A percentile compares a stretch with the other conserved stretches of the same genome.
Evolutionary conservation across 2,888 invertebrate genomes (phyloP).

Genomic region (Tiliacea aurago): DNA sequence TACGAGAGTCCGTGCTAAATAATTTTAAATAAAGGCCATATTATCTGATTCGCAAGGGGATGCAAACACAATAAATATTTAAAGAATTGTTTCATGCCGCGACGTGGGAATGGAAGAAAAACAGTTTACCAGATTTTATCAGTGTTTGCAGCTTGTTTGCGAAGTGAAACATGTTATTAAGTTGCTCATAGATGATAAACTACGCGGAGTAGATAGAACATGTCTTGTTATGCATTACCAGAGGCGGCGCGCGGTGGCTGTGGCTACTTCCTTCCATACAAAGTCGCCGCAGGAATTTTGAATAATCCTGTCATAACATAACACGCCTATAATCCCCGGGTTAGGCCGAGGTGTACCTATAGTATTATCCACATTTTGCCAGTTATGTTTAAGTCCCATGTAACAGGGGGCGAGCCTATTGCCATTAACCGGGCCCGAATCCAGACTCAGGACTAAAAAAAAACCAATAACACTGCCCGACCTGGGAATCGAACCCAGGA

Average conservation of each 20-base stretch:
- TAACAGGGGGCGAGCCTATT: too few species aligned
- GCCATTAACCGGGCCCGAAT: too few species aligned
- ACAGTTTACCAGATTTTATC: constrained; percentile 55
- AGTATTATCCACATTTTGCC: too few species aligned
- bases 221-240: constrained; percentile 38
- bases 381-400: too few species aligned
- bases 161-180: constrained; percentile 51
- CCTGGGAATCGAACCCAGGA: too few species aligned
- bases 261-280: constrained; percentile 39
- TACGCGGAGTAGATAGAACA: constrained; percentile 23
- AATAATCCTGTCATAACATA: constrained; percentile 15
- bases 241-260: too few species aligned
- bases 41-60: constrained; percentile 45
- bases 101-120: constrained; percentile 50
- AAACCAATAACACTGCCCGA: too few species aligned
- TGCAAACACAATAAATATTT: constrained; percentile 52
- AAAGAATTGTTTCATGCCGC: constrained; percentile 42
- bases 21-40: constrained; percentile 40
- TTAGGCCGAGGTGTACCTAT: too few species aligned
- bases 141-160: constrained; percentile 43
- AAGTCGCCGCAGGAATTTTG: constrained; percentile 36
- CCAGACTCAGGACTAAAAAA: too few species aligned
- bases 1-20: constrained; percentile 27
- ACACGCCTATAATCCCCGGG: too few species aligned
- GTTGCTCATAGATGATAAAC: constrained; percentile 50